A percentile compares a stretch with the other conserved stretches of the same genome.
phyloP scores from a whole-genome alignment of 2,888 invertebrate genomes.

The Stictocephala bisonia region DNA sequence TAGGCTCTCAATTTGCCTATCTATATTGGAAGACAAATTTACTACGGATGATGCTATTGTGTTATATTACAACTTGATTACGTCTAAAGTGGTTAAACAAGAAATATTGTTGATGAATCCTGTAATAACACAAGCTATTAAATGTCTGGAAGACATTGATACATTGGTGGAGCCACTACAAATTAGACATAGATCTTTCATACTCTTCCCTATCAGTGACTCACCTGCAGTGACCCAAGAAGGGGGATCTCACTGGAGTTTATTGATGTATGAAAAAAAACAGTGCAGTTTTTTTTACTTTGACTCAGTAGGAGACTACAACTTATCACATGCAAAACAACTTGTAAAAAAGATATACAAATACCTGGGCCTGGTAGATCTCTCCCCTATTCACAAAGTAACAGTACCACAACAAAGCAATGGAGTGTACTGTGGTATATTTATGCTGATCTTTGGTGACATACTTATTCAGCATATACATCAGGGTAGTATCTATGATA shows the following conservation, averaged over 20 bases:
- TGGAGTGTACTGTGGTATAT: not conserved
- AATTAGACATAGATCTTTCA: not conserved
- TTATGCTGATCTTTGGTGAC: not conserved
- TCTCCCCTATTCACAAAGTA: not conserved
- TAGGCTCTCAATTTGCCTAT: no score
- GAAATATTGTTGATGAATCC: no score
- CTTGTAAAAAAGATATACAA: not conserved
- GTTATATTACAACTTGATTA: no score
- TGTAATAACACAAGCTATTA: no score
- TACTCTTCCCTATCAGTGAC: not conserved
- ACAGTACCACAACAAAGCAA: not conserved
- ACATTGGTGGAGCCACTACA: not conserved
- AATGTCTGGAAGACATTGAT: constrained; percentile 2
- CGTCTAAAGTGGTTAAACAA: no score
- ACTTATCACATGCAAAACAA: not conserved
- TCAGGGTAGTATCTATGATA: not conserved
- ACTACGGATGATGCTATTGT: no score
- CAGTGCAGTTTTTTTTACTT: not conserved
- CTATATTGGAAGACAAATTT: no score
- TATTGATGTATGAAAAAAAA: not conserved
- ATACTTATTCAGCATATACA: constrained; percentile 7
- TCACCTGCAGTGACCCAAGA: not conserved
- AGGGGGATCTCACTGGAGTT: constrained; percentile 14
- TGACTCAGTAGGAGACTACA: not conserved
- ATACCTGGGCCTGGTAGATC: not conserved